Base-by-base conservation (phyloP, 2,888 invertebrate genomes). In the Asteroscopus sphinx region DNA sequence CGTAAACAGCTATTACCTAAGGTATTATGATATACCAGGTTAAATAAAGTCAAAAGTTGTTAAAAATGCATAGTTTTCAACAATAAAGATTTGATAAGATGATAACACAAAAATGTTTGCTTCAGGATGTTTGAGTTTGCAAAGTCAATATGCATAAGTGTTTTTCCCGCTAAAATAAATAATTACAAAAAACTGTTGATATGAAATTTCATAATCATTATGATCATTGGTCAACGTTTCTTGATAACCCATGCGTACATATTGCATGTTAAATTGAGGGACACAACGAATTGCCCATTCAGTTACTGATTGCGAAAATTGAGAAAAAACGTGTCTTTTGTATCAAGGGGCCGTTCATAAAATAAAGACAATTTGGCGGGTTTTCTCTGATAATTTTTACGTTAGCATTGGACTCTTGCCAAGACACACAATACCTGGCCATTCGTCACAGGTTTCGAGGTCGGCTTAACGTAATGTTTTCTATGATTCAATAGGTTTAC, bases 381-480 rank as follows among this genome's bases (percentile, higher is more conserved):
- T 68, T 77, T 73, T 68, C 64, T 57, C 56, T 35, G 69, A 70
- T 73, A 63, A 77, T 85, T 87, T 86, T 87, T 82, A 82, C 74
- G 76, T 78, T 77, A 80, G 77, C 76, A 77, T 88, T 92, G 92
- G 91, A 81, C 45, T 62, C 39, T 54, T 82, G 91, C 92, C 92
- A 92, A 83, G 51, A 65, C 52, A 76, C 72, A 83, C 83, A 82
- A 81, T 86, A 85, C 83, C 82, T 87, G 82, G 57, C 68, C 60
- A 68, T 79, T 81, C 83, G 81, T 85, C 84, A 84, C 81, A 77
- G 78, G 74, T 77, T 78, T 79, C 80, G 85, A 89, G 89, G 90
- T 79, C 83, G 71, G 46, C 45, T 49, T 62, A 37, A 57, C 60
- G 63, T 69, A 57, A 67, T 68, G 54, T 12, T 59, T 30, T 56